These are phyloP conservation scores for Parus major DNA, from an alignment of 2,113 vertebrate genomes.

Conservation along the genomic window DNA sequence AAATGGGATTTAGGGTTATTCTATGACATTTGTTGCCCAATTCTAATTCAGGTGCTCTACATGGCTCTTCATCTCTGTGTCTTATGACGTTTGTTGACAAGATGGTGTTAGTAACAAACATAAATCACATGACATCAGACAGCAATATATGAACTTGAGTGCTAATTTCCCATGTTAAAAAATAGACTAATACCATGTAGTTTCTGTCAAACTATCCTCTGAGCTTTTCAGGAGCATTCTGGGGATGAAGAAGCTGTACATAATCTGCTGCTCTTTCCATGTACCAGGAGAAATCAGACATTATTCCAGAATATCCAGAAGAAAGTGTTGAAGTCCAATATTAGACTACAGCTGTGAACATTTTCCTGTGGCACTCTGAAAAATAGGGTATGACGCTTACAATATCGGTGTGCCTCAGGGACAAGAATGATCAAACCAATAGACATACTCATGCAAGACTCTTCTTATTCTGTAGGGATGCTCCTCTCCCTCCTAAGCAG, in stretches of 20 bases:
- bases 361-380: background rate
- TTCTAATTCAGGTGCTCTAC: background rate
- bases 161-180: background rate
- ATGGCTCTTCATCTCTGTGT: background rate
- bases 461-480: background rate
- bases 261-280: background rate
- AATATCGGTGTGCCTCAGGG: background rate
- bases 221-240: background rate
- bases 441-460: background rate
- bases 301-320: background rate
- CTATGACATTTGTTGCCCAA: background rate
- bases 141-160: background rate
- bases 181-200: background rate
- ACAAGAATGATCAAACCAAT: background rate
- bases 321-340: background rate
- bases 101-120: background rate
- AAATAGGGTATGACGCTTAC: background rate
- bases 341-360: background rate
- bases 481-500: background rate
- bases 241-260: background rate
- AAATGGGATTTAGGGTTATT: background rate
- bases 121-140: rapidly evolving
- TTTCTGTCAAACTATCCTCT: background rate
- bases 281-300: background rate
- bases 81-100: background rate